Conservation (phyloP, 2,113 vertebrate genomes). For the Platichthys flesus region DNA sequence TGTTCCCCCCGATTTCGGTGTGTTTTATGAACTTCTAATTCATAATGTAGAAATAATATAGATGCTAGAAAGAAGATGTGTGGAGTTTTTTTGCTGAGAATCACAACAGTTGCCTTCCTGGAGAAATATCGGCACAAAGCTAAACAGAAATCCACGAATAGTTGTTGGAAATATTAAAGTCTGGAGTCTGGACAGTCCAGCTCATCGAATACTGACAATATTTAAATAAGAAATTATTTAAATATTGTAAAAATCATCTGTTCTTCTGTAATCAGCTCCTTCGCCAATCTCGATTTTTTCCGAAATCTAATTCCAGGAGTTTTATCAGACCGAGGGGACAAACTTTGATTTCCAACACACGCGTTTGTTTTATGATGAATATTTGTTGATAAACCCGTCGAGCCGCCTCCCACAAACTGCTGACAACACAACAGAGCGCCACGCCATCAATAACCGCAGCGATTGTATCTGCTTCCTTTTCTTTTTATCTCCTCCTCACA, state of each 20-base stretch:
- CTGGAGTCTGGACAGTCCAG: no score
- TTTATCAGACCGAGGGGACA: slow-evolving; percentile 6
- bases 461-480: slow-evolving; percentile 56
- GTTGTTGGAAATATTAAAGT: no score
- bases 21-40: no score
- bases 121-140: no score
- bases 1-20: no score
- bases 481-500: slow-evolving; percentile 38
- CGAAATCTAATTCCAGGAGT: slow-evolving; percentile 1
- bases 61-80: no score
- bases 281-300: neutral
- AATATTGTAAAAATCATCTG: neutral
- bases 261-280: neutral
- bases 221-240: neutral
- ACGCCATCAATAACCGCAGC: slow-evolving; percentile 43
- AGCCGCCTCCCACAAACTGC: slow-evolving; percentile 41
- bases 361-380: slow-evolving; percentile 28
- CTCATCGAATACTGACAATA: neutral
- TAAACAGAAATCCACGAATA: no score
- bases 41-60: no score
- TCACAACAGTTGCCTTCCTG: no score
- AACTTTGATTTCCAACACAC: slow-evolving; percentile 16
- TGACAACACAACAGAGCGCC: slow-evolving; percentile 47
- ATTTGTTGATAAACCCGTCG: slow-evolving; percentile 2
- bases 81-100: no score